A percentile compares a stretch with the other conserved stretches of the same genome.
Conservation (phyloP, 1,140 invertebrate species). For the Triops longicaudatus region DNA sequence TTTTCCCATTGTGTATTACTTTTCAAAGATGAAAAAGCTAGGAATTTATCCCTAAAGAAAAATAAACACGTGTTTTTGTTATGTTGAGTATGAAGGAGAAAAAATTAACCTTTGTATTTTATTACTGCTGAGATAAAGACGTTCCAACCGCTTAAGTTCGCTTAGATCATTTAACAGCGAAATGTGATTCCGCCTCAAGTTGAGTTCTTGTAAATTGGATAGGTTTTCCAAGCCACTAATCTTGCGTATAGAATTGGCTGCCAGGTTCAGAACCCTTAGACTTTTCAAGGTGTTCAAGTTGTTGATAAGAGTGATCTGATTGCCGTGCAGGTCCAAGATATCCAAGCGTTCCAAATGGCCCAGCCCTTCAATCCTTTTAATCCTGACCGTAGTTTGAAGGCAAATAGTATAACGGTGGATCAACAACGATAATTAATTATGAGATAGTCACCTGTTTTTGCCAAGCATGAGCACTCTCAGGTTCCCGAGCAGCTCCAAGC, state of each 20-base stretch:
- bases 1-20: too few relatives aligned
- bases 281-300: constrained; percentile 17
- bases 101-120: constrained; percentile 24
- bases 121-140: constrained; percentile 28
- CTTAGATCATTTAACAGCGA: constrained; percentile 7
- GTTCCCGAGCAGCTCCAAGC: constrained; percentile 24
- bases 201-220: constrained; percentile 25
- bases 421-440: neutral
- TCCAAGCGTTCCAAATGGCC: constrained; percentile 26
- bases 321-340: constrained; percentile 29
- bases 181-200: constrained; percentile 27
- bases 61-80: neutral
- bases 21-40: neutral
- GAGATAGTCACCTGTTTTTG: constrained; percentile 24
- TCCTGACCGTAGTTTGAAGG: constrained; percentile 1
- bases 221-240: constrained; percentile 23
- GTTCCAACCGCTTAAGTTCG: constrained; percentile 20
- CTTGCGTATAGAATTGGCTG: constrained; percentile 27
- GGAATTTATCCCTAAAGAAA: neutral
- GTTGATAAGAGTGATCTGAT: constrained; percentile 24
- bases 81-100: neutral
- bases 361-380: constrained; percentile 27
- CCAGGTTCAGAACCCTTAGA: constrained; percentile 28
- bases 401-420: neutral
- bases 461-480: constrained; percentile 29